Evolutionary conservation across 2,888 invertebrate genomes (phyloP), one percentile per base, ranked within the genome.

Genomic region (Fragum sueziense): DNA sequence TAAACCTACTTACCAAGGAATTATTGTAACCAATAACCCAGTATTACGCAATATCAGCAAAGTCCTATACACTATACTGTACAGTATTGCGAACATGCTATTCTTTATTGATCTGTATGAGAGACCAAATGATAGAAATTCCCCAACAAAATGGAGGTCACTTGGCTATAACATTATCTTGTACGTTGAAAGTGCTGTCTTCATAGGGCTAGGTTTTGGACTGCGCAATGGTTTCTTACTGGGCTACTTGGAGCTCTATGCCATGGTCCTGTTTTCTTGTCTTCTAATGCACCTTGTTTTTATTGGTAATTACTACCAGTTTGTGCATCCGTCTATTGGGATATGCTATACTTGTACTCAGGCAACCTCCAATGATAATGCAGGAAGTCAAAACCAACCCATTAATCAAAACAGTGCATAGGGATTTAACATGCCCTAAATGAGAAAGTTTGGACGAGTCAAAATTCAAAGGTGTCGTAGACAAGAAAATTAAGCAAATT

Each of bases 91-190:
- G 14, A 41, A 41, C 27, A 65, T 65, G 65, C 65, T 65, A 17
- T 65, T 65, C 65, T 65, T 25, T 65, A 41, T 65, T 7, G 41
- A 65, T 65, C 25, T 65, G 41, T 65, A 65, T 41, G 61, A 61
- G 20, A 61, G 33, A 33, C 33, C 31, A 33, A 22, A 25, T 2
- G 14, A 41, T 11, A 57, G 29, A 27, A 57, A 57, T n/a, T 65
- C 25, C 20, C 65, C 65, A n/a, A 25, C 41, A 25, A 65, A 41
- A 33, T 41, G 41, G 41, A 37, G 65, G 17, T 1, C 41, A 41
- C 9, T 65, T 41, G 37, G 65, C 9, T 41, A 65, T 34, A 41
- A 65, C n/a, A 25, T 65, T 65, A 41, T 65, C 9, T 41, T 65
- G 65, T 65, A 65, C 11, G 20, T 41, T 25, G 65, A 65, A 27